Evolutionary conservation across 1,140 invertebrate genomes (phyloP).

Genomic region (Orchestia grillus): DNA sequence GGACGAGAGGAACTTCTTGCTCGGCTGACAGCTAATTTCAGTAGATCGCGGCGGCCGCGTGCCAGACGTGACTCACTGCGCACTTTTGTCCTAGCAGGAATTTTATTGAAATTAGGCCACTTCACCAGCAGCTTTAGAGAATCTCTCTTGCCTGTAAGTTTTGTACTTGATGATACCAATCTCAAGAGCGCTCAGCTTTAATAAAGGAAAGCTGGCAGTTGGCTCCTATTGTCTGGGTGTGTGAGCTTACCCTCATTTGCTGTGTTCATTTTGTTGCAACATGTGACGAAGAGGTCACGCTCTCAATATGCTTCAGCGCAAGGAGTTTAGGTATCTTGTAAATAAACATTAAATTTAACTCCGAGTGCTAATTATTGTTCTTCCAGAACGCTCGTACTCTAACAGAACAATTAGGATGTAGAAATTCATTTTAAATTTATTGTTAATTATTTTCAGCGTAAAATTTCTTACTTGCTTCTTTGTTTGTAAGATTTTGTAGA

Average conservation of each 20-base stretch:
- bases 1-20: not conserved
- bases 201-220: not conserved
- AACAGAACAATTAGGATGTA: not conserved
- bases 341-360: not conserved
- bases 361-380: not conserved
- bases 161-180: not conserved
- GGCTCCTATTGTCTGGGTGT: not conserved
- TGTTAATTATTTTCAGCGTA: too few relatives aligned
- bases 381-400: not conserved
- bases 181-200: not conserved
- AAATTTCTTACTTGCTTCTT: too few relatives aligned
- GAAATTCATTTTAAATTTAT: not conserved
- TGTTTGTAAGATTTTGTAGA: too few relatives aligned
- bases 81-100: not conserved
- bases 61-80: conserved; percentile 2
- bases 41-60: conserved; percentile 13
- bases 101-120: conserved; percentile 26
- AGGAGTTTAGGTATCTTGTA: not conserved
- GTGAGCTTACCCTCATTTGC: not conserved
- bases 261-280: not conserved
- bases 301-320: not conserved
- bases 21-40: conserved; percentile 30
- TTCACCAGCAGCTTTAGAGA: not conserved
- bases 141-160: conserved; percentile 10
- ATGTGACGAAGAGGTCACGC: not conserved